These are phyloP conservation scores for Coptodon rendalli DNA, from an alignment of 2,113 vertebrate genomes.

Conservation along the genomic window DNA sequence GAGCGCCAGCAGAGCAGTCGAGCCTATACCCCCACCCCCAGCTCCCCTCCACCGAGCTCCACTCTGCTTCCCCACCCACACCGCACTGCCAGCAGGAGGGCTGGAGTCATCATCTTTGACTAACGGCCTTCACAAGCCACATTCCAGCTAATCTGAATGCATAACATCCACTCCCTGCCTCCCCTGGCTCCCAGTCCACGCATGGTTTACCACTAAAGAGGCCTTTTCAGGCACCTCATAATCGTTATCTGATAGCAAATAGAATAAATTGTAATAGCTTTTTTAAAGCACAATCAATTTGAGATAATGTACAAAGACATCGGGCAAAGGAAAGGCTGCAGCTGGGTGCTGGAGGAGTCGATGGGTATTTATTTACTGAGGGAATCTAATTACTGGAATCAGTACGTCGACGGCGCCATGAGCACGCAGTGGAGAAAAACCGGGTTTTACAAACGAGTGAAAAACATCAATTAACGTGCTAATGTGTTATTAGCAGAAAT, in stretches of 20 bases:
- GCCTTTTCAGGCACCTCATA: slow-evolving; percentile 60
- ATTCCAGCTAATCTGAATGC: slow-evolving; percentile 51
- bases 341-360: slow-evolving; percentile 37
- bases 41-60: neutral
- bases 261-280: slow-evolving; percentile 71
- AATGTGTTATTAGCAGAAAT: slow-evolving; percentile 36
- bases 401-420: neutral
- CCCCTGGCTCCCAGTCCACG: slow-evolving; percentile 35
- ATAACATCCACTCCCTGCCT: slow-evolving; percentile 1
- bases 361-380: slow-evolving; percentile 54
- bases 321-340: slow-evolving; percentile 33
- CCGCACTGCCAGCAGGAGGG: slow-evolving; percentile 31
- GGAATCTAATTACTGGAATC: slow-evolving; percentile 58
- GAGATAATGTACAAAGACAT: slow-evolving; percentile 66
- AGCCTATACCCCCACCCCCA: neutral
- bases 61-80: neutral
- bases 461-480: slow-evolving; percentile 35
- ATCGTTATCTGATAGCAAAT: slow-evolving; percentile 63
- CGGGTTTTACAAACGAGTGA: slow-evolving; percentile 2
- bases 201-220: slow-evolving; percentile 65
- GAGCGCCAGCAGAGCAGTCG: slow-evolving; percentile 29
- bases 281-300: slow-evolving; percentile 71
- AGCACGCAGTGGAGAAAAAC: slow-evolving; percentile 5
- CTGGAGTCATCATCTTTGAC: slow-evolving; percentile 45
- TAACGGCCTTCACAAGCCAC: slow-evolving; percentile 36